Base-by-base conservation (phyloP, 23 tunicate species). In the Styela clava region DNA sequence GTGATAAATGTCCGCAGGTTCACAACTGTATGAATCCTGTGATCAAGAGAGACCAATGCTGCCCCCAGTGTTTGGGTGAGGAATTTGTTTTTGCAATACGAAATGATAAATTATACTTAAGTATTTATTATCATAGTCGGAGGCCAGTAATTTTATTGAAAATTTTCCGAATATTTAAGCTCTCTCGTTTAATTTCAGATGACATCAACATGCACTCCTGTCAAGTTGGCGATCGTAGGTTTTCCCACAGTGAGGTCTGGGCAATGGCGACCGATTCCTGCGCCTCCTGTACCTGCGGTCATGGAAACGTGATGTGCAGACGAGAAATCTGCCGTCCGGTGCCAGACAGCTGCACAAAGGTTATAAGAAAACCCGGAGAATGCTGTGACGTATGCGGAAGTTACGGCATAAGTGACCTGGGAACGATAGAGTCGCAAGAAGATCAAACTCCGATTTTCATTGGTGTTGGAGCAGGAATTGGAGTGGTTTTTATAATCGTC, bases 1-100 rank as follows among this genome's bases (percentile, higher is more conserved):
- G 78, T 31, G 87, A 83, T 26, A 65, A 51, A 35, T 88, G 94
- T 79, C 88, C 87, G 32, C 72, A 35, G 18, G 74, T 56, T n/a
- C 68, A 73, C 28, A 51, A 36, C 34, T 88, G 94, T 79, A 23
- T 12, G 24, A 67, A 78, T 34, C 92, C 92, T 2, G 92, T 83
- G 16, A n/a, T 82, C 24, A 83, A 65, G 35, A 61, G 83, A 33
- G 92, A 69, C 21, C 79, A 83, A 52, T 88, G 92, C 35, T 88
- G 92, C 62, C 88, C 88, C 32, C 73, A 72, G 76, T 88, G 94
- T 83, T 52, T 88, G 51, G 92, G 92, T 87, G 62, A 61, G 85
- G 7, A 0, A 44, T 79, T 27, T 30, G 73, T 24, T 2, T 3
- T 3, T 28, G 36, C 9, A 25, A 76, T 7, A 76, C 26, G 3